A percentile compares a stretch with the other conserved stretches of the same genome.
phyloP scores from a whole-genome alignment of 2,797 vertebrate genomes.

The Apogon talboti region DNA sequence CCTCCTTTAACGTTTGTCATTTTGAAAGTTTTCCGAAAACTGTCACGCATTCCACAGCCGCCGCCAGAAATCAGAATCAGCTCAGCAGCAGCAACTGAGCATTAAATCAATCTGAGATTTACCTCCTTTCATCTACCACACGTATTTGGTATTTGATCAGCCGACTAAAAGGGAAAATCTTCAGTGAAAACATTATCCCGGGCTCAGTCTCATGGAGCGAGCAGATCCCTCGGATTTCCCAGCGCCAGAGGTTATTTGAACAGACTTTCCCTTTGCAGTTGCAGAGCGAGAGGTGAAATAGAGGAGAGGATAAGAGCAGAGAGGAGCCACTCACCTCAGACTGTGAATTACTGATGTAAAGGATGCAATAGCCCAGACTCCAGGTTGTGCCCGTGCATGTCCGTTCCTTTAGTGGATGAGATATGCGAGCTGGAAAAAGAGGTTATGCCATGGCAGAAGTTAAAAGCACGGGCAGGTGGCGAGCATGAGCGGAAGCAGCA shows the following conservation, averaged over 20 bases:
- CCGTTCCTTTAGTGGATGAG: slow-evolving; percentile 74
- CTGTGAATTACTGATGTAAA: slow-evolving; percentile 81
- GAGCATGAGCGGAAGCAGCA: slow-evolving; percentile 45
- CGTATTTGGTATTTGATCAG: slow-evolving; percentile 50
- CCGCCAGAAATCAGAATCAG: slow-evolving; percentile 23
- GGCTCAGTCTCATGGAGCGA: slow-evolving; percentile 47
- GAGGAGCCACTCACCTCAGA: slow-evolving; percentile 88
- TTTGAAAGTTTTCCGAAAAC: slow-evolving; percentile 61
- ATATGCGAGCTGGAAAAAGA: slow-evolving; percentile 65
- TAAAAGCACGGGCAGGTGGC: slow-evolving; percentile 50
- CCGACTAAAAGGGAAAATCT: slow-evolving; percentile 45
- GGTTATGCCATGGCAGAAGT: slow-evolving; percentile 79
- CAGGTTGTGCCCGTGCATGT: slow-evolving; percentile 82
- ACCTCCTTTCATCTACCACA: slow-evolving; percentile 45
- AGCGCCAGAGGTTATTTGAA: slow-evolving; percentile 55
- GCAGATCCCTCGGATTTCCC: slow-evolving; percentile 53
- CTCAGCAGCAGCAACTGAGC: slow-evolving; percentile 41
- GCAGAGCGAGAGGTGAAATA: slow-evolving; percentile 59
- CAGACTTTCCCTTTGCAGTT: slow-evolving; percentile 36
- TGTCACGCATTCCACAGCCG: slow-evolving; percentile 39
- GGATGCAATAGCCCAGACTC: slow-evolving; percentile 83
- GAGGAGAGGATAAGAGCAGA: slow-evolving; percentile 58
- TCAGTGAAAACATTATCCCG: slow-evolving; percentile 49
- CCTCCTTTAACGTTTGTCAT: background rate
- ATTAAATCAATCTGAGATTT: slow-evolving; percentile 46